Evolutionary conservation across 2,888 invertebrate species (phyloP), one percentile per base, ranked within the genome.

Genomic region (Frankliniella fusca): DNA sequence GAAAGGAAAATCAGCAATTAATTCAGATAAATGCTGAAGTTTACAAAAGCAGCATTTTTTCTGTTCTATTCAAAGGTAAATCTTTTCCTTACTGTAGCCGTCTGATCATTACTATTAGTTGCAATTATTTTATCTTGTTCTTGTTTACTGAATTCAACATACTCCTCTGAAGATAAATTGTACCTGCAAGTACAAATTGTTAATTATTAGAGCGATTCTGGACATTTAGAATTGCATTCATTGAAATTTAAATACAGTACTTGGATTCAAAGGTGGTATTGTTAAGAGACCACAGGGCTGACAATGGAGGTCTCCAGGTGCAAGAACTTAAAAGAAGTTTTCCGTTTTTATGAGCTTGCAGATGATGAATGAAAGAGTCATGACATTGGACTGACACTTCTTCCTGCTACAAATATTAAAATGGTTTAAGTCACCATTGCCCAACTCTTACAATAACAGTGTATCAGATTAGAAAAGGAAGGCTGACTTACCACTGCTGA

Each of bases 101-200:
- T 93, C 0, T 96, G 96, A 48, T 91, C 92, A 87, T 95, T 95
- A 28, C 92, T 93, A 87, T 94, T 94, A 0, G 98, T 98, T 83
- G 97, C 98, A 81, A 99, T 92, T 82, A 98, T 92, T 84, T 94
- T 91, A 86, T 97, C 97, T 88, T 97, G 95, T 0, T 91, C 89
- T 84, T 93, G 89, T 88, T 97, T 97, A 85, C 95, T 95, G 88
- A 98, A 98, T 87, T 98, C 97, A 54, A 96, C 94, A 87, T 97
- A 95, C 85, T 95, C 95, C 85, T 98, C 97, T 84, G 94, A 93
- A 85, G 94, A 93, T 85, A 97, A 91, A 50, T 93, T 90, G 85
- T 92, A 91, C 86, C 94, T 94, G 87, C 85, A 88, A 48, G 85
- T 84, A 84, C 48, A 15, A 83, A 81, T 81, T 8, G 81, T 70